Conservation (phyloP, 2,888 invertebrate genomes). For the Steinernema hermaphroditum region DNA sequence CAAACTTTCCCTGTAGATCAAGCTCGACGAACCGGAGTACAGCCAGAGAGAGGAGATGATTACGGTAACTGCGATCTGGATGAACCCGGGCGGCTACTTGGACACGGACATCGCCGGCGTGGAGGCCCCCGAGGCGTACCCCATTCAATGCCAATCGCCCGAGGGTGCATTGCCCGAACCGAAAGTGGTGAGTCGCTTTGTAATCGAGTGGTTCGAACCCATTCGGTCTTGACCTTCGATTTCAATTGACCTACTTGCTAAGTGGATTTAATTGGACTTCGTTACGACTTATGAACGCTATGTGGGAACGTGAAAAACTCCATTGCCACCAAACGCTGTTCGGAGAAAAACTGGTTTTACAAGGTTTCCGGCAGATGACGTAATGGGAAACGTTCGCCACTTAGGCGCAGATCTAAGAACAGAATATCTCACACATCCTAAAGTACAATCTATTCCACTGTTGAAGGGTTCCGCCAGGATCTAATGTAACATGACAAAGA, state of each 20-base stretch:
- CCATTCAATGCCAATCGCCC: slow-evolving; percentile 58
- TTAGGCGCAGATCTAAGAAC: not conserved
- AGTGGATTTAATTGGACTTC: not conserved
- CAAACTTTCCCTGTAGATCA: slow-evolving; percentile 37
- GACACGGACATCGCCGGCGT: slow-evolving; percentile 61
- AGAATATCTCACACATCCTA: no score
- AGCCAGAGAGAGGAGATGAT: not conserved
- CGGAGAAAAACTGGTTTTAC: not conserved
- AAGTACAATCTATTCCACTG: no score
- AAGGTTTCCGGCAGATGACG: not conserved
- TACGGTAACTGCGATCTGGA: slow-evolving; percentile 8
- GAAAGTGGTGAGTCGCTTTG: slow-evolving; percentile 41
- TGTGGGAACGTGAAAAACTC: slow-evolving; percentile 8
- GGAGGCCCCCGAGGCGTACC: slow-evolving; percentile 58
- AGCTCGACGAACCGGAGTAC: slow-evolving; percentile 26
- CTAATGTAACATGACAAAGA: no score
- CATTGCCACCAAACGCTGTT: not conserved
- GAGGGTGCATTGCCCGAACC: slow-evolving; percentile 55
- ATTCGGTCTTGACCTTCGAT: slow-evolving; percentile 20
- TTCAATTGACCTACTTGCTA: slow-evolving; percentile 24
- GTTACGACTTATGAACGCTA: not conserved
- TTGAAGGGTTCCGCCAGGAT: no score
- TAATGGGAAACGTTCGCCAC: not conserved
- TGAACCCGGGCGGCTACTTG: slow-evolving; percentile 49
- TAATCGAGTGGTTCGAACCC: not conserved